Conservation (phyloP, 2,888 invertebrate genomes). For the Cerastoderma edule region DNA sequence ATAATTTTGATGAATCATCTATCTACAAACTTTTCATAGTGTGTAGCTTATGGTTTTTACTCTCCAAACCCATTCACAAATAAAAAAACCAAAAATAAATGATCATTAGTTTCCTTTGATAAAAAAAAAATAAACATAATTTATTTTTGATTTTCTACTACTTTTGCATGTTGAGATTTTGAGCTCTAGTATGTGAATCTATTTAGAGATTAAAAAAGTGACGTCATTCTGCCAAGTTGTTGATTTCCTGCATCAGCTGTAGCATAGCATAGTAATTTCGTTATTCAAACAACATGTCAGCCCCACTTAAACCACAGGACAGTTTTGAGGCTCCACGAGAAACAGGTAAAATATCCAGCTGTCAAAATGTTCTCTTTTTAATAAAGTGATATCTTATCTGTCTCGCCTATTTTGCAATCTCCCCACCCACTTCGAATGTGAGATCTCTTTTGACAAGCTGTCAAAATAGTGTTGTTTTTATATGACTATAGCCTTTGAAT, state of each 20-base stretch:
- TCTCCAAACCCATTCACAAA: too few relatives aligned
- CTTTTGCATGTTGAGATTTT: too few relatives aligned
- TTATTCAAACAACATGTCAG: slow-evolving; percentile 41
- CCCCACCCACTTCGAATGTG: background rate
- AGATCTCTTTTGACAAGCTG: background rate
- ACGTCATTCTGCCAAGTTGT: slow-evolving; percentile 55
- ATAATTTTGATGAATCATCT: too few relatives aligned
- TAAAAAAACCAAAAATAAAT: too few relatives aligned
- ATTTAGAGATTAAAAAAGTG: too few relatives aligned
- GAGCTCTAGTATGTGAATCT: too few relatives aligned
- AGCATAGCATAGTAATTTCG: background rate
- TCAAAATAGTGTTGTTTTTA: background rate
- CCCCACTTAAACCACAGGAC: slow-evolving; percentile 39
- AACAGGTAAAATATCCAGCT: slow-evolving; percentile 28
- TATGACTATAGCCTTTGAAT: background rate
- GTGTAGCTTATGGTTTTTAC: too few relatives aligned
- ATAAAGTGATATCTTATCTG: background rate
- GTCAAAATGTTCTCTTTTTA: background rate
- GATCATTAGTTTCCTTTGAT: too few relatives aligned
- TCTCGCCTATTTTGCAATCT: background rate
- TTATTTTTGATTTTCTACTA: too few relatives aligned
- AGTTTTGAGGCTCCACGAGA: slow-evolving; percentile 42
- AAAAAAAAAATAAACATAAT: too few relatives aligned
- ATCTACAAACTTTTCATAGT: too few relatives aligned
- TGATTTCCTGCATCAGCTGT: slow-evolving; percentile 33